Base-by-base conservation (phyloP, 2,888 invertebrate genomes). In the Schizotus pectinicornis region DNA sequence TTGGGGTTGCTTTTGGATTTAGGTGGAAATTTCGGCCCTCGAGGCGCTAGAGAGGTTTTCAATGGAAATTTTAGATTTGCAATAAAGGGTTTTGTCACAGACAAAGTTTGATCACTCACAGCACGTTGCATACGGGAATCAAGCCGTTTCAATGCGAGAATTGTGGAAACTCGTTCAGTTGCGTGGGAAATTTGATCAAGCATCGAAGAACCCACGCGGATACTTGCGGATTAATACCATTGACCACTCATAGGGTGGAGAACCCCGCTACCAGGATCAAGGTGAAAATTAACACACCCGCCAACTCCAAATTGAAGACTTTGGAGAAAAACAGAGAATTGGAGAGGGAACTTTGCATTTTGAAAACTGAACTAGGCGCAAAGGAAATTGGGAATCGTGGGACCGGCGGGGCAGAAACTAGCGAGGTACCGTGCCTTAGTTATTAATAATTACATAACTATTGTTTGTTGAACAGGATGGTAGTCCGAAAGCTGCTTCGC, bases 141-240 rank as follows among this genome's bases (percentile, higher is more conserved):
- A 82, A 82, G 59, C 81, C 83, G n/a, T 83, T 80, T 62, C 73
- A 78, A 36, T 83, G 83, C 59, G 80, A 79, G 61, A 78, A 78
- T 36, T 83, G 83, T 59, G 73, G 75, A 1, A 74, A 77, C 30
- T 74, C 80, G 2, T 83, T 82, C 61, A 81, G 82, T 33, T 83
- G 82, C 61, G 74, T 80, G 34, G 81, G 82, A 12, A 83, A 82
- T 72, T 70, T 83, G 35, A 73, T 80, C 22, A 83, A 82, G 65
- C 83, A 83, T 67, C 74, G 82, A 9, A 77, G 78, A 45, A 79
- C 80, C 9, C 79, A 81, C 47, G 77, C 80, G 0, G 79, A 80
- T 12, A 79, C 79, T 5, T 83, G 83, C 66, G 82, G 82, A 1
- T 67, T 74, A 39, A 55, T 72, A 30, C 73, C 74, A 3, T 59